Percentiles rank a stretch among this genome's conserved stretches.
phyloP scores from a whole-genome alignment of 2,797 vertebrate species.

The Microchirus variegatus region DNA sequence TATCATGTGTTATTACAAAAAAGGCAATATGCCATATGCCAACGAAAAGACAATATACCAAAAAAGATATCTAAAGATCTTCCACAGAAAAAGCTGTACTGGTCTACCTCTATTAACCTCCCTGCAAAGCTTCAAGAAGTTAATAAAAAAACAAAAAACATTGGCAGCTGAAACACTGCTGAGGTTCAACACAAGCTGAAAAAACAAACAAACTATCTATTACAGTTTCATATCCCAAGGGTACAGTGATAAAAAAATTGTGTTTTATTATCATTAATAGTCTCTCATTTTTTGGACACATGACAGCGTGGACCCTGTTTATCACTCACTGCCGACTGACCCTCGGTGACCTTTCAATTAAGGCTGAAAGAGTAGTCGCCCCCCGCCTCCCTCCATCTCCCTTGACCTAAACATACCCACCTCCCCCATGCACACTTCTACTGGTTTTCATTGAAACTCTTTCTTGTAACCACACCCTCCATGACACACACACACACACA shows the following conservation, averaged over 20 bases:
- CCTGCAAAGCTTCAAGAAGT: neutral
- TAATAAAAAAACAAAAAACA: neutral
- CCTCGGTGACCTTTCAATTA: constrained; percentile 62
- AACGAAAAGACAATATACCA: no score
- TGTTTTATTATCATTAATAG: neutral
- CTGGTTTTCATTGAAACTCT: constrained; percentile 57
- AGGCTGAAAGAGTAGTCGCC: constrained; percentile 45
- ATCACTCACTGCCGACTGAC: constrained; percentile 50
- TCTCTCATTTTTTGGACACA: constrained; percentile 23
- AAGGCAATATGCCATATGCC: no score
- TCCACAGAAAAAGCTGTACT: neutral
- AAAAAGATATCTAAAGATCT: no score
- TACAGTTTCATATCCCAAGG: constrained; percentile 30
- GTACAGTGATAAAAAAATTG: neutral
- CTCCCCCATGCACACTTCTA: constrained; percentile 34
- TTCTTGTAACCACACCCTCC: constrained; percentile 55
- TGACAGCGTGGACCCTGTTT: constrained; percentile 32
- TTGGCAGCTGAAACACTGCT: constrained; percentile 5
- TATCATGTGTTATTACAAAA: no score
- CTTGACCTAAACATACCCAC: constrained; percentile 39
- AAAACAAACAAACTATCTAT: constrained; percentile 31
- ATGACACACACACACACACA: constrained; percentile 48
- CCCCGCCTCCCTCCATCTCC: constrained; percentile 21
- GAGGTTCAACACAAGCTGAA: constrained; percentile 7
- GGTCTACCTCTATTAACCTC: no score